phyloP scores from a whole-genome alignment of 2,113 vertebrate species.

The Rhegmatorhina hoffmannsi region DNA sequence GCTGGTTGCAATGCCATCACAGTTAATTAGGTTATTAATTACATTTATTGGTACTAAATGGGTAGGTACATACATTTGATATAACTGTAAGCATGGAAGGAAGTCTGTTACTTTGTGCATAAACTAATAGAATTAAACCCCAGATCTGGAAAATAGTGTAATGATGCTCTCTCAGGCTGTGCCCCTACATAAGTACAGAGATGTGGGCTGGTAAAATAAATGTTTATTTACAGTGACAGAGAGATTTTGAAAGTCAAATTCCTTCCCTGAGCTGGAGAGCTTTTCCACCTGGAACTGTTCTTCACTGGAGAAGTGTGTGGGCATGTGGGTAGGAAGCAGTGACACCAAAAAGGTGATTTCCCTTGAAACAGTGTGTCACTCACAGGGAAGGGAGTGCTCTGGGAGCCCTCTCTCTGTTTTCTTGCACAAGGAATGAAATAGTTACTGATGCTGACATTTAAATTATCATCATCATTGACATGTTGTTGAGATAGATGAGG shows the following conservation, averaged over 20 bases:
- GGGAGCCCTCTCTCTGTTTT: background rate
- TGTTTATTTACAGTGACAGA: background rate
- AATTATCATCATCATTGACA: slow-evolving; percentile 14
- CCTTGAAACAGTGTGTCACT: background rate
- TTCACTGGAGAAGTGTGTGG: background rate
- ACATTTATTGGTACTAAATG: background rate
- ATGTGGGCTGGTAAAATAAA: background rate
- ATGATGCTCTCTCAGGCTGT: background rate
- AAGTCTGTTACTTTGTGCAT: background rate
- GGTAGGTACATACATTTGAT: background rate
- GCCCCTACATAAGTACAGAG: background rate
- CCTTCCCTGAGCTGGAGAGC: background rate
- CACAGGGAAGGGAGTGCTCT: background rate
- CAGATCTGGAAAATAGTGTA: background rate
- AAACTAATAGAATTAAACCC: background rate
- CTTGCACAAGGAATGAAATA: background rate
- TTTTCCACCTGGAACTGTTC: background rate
- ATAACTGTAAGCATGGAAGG: background rate
- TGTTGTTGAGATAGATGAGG: slow-evolving; percentile 8
- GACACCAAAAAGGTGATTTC: background rate
- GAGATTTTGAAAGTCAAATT: background rate
- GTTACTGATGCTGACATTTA: slow-evolving; percentile 39
- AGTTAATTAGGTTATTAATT: slow-evolving; percentile 34
- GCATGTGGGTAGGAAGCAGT: background rate
- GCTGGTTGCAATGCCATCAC: background rate